Evolutionary conservation across 37 sponge, comb jelly and placozoan species (phyloP), one percentile per base, ranked within the genome.

Genomic region (Spongilla lacustris): DNA sequence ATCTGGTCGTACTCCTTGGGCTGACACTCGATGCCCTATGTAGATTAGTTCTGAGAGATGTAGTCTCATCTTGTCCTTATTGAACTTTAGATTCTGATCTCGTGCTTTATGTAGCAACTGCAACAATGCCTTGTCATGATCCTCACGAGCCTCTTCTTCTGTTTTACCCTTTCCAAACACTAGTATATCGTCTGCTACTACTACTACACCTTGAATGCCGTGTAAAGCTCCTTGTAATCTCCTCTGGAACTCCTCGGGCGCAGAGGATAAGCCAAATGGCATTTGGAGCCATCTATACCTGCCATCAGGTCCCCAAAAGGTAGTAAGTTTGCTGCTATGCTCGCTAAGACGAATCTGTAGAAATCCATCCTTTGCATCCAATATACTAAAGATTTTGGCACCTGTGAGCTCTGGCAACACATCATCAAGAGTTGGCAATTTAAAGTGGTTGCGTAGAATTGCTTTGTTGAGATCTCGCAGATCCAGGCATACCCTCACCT

Each of bases 381-480:
- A 58, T 26, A 33, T 67, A 4, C 25, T 70, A 80, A 68, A 67
- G 2, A 77, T 30, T 8, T 32, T 79, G 68, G 81, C 71, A 46
- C 41, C 67, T 25, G 74, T 21, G 67, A 87, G 28, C 31, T 67
- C 24, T 3, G 81, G 73, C 58, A 81, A 27, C 23, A 87, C 28
- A 21, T 87, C 88, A 38, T 87, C 81, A 12, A 78, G 71, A n/a
- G 74, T 78, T 23, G 88, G 82, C 34, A 50, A 68, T 23, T 69
- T 67, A 11, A 68, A 81, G 34, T 87, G 81, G 30, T 73, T 36
- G 26, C 85, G 37, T 66, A 37, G 31, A 19, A 89, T 78, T 5
- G 90, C 80, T 73, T 67, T 32, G 74, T 89, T 83, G 48, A 89
- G 90, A n/a, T 84, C 80, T 33, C 69, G 50, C 5, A 81, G 90